Conservation (phyloP, 2,113 vertebrate species). For the Maccullochella peelii region DNA sequence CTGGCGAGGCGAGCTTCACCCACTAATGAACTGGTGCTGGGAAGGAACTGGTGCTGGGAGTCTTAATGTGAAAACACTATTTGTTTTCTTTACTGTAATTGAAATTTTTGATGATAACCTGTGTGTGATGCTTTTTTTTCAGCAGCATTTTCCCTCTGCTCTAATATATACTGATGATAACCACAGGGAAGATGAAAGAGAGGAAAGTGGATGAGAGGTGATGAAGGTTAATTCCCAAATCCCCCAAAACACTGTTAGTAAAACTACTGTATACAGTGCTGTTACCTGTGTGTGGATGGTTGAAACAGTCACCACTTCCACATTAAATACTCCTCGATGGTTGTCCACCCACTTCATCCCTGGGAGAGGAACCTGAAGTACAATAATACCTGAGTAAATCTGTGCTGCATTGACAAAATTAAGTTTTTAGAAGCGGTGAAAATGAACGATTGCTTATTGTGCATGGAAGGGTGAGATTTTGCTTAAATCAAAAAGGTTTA, state of each 20-base stretch:
- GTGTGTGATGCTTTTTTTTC: background rate
- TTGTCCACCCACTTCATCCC: conserved; percentile 99
- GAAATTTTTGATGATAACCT: background rate
- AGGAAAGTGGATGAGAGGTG: background rate
- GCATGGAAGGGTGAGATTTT: background rate
- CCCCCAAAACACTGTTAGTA: background rate
- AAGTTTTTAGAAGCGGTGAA: background rate
- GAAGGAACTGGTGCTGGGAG: conserved; percentile 32
- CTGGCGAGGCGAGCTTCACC: conserved; percentile 32
- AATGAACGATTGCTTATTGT: background rate
- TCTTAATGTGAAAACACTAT: conserved; percentile 17
- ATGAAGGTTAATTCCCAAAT: background rate
- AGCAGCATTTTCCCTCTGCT: background rate
- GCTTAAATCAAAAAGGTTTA: background rate
- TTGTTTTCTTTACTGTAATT: conserved; percentile 13
- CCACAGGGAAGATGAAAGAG: background rate
- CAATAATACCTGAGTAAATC: background rate
- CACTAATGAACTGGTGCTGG: conserved; percentile 46
- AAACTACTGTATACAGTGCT: background rate
- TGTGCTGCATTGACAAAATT: background rate
- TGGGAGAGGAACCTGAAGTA: conserved; percentile 93
- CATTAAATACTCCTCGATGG: conserved; percentile 98
- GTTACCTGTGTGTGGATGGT: conserved; percentile 95
- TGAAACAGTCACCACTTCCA: conserved; percentile 94
- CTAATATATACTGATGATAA: background rate